These are phyloP conservation scores for Grammatotria lemairii DNA, from an alignment of 2,113 vertebrate genomes.

Conservation along the genomic window DNA sequence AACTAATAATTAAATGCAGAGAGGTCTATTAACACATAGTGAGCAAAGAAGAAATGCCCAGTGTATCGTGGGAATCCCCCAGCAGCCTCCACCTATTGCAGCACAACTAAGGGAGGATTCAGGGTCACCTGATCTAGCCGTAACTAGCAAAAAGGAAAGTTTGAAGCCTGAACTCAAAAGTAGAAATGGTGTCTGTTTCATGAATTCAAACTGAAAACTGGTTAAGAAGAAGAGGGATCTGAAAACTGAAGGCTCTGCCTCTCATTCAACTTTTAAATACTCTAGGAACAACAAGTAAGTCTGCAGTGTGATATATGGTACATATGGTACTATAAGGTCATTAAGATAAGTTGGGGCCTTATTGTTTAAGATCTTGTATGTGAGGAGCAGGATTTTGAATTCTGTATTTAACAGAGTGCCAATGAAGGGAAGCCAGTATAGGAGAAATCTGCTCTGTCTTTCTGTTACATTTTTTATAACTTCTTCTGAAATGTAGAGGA, in stretches of 20 bases:
- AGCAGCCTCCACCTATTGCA: background rate
- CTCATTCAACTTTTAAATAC: background rate
- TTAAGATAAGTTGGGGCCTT: background rate
- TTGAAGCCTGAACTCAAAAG: background rate
- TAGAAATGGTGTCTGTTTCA: background rate
- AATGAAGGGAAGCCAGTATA: background rate
- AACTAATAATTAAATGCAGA: background rate
- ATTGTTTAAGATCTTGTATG: background rate
- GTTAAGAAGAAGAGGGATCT: background rate
- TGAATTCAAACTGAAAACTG: background rate
- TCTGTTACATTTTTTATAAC: background rate
- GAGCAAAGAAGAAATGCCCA: background rate
- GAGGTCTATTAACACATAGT: background rate
- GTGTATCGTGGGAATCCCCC: background rate
- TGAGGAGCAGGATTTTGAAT: background rate
- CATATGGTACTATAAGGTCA: background rate
- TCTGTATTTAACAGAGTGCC: background rate
- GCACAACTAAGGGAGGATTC: background rate
- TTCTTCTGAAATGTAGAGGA: background rate
- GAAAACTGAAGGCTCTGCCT: background rate
- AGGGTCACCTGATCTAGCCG: background rate
- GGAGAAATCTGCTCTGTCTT: background rate
- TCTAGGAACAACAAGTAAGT: background rate
- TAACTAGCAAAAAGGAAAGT: background rate
- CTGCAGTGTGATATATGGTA: background rate